Base-by-base conservation (phyloP, 2,888 invertebrate genomes). In the Lamproptera curius region DNA sequence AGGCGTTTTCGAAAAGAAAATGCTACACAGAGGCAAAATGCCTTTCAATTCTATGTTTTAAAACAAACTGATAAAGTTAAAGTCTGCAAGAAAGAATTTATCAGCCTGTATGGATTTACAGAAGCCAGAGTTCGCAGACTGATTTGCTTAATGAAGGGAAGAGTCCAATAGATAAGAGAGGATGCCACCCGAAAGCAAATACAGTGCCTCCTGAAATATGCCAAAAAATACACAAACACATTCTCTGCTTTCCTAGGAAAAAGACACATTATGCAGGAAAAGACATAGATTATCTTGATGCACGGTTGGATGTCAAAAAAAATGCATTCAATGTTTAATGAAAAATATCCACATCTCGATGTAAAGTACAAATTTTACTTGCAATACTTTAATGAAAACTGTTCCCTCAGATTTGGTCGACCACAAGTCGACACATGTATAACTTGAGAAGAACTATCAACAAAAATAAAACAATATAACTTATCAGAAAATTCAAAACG, bases 51-150 rank as follows among this genome's bases (percentile, higher is more conserved):
- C 36, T 36, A 28, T 44, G 43, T 44, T 36, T 23, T 28, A 44
- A 44, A 36, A 23, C 23, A 39, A 39, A 45, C 39, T 38, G 39
- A 45, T 39, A 45, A 45, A 37, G 37, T 37, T 37, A 26, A 46
- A 23, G 47, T 47, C 41, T 47, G 42, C 42, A 47, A 47, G 36
- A 36, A 16, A 42, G 42, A 40, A 36, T 47, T 47, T 36, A 36
- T 47, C 16, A 47, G 41, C 28, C 26, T 47, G 11, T 47, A 47
- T 41, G 42, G 42, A 47, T 16, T 47, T 36, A 42, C 31, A 15
- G 36, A 36, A 36, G 42, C 35, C 36, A 41, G 47, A 41, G 41
- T 41, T 36, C 41, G 42, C 35, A 41, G 47, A 42, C 36, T 47
- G 36, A 47, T 42, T 42, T 47, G 42, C 35, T 37, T 26, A 42